Evolutionary conservation across 2,888 invertebrate species (phyloP).

Genomic region (Philonicus albiceps): DNA sequence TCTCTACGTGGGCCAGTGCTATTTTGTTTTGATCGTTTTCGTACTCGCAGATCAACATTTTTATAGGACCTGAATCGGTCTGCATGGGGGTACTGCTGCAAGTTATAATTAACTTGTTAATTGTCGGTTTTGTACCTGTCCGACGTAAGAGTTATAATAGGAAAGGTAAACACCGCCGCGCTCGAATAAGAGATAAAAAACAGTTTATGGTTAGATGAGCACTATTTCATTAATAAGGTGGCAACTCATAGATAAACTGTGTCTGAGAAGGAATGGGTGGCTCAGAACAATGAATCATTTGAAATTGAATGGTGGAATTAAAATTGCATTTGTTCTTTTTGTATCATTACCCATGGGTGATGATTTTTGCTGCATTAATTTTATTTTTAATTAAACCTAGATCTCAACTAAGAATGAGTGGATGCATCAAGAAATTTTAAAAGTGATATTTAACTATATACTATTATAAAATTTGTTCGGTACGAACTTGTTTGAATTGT

Average conservation of each 20-base stretch:
- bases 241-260: not conserved
- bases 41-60: not conserved
- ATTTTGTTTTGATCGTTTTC: not conserved
- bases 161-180: slow-evolving; percentile 13
- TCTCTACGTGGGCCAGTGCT: not conserved
- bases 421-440: not conserved
- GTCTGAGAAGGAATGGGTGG: not conserved
- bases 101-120: slow-evolving; percentile 35
- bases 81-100: not conserved
- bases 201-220: not conserved
- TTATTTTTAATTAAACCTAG: not conserved
- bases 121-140: slow-evolving; percentile 19
- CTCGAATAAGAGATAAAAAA: not conserved
- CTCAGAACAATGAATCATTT: not conserved
- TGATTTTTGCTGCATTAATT: not conserved
- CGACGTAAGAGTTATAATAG: not conserved
- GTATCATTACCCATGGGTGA: not conserved
- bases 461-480: not conserved
- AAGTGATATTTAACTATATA: not conserved
- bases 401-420: not conserved
- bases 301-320: not conserved
- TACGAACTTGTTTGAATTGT: not conserved
- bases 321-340: not conserved
- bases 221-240: slow-evolving; percentile 4
- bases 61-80: not conserved